Evolutionary conservation across 2,113 vertebrate species (phyloP), one percentile per base, ranked within the genome.

Genomic region (Orientallactaga bullata): DNA sequence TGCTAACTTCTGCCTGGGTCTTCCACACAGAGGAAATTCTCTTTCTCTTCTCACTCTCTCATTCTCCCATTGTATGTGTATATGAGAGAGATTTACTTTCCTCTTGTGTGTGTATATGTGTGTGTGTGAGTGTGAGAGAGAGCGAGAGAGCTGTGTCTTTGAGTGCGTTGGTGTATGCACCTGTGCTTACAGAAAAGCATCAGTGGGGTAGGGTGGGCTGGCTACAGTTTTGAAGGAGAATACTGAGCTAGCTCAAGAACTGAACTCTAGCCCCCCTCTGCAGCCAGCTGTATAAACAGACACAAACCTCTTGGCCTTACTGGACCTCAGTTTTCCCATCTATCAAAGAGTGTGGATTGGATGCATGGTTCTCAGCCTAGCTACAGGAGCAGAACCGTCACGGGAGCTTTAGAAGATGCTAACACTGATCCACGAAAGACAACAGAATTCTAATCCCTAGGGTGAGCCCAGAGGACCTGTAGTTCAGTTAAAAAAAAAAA

Each of bases 321-420:
- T 76, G 74, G 68, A 69, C n/a, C 90, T 96, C 76, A 18, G 37
- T 89, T 88, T 89, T 35, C 61, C 76, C 66, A 55, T 30, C 82
- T 76, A 37, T 73, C 72, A 80, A 94, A 73, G 18, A 72, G 30
- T 23, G 28, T 81, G 61, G n/a, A 39, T 7, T 51, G 72, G 23
- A 83, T 82, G 6, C 37, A 60, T 42, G 47, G 26, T 37, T 88
- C 65, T 65, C 79, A 60, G 8, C 51, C 73, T 60, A 32, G 28
- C 47, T 89, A 28, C n/a, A n/a, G 51, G 65, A 55, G 23, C 55
- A 60, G 55, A 82, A 26, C n/a, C 61, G 55, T 86, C 37, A 47
- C 42, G 69, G 30, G 69, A 35, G n/a, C 85, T 80, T 94, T 68
- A 66, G 76, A 69, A 89, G 71, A 21, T 61, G 3, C 32, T 26